Percentiles rank a stretch among this genome's conserved stretches.
Conservation (phyloP, 2,797 vertebrate genomes). For the Tarsius wallacei region DNA sequence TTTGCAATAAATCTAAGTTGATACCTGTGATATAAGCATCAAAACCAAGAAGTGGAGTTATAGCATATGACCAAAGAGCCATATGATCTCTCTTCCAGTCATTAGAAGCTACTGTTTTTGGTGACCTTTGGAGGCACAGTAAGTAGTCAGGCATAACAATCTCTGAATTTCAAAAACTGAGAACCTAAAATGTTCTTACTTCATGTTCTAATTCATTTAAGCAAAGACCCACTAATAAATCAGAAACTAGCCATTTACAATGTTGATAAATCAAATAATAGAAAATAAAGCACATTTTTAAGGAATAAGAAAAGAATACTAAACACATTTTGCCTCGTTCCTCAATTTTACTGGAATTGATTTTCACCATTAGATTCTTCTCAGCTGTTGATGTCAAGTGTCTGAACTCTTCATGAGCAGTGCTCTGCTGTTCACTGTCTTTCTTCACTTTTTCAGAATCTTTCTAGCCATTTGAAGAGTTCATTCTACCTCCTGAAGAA, state of each 20-base stretch:
- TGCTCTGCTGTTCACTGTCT: fast-evolving
- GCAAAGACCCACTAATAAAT: not conserved
- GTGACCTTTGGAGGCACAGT: not conserved
- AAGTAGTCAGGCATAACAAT: not conserved
- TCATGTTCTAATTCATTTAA: not conserved
- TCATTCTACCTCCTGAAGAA: not conserved
- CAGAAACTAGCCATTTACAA: not conserved
- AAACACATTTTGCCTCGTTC: not conserved
- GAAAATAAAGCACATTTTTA: not conserved
- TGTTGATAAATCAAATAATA: not conserved
- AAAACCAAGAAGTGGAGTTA: not conserved
- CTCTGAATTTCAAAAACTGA: not conserved
- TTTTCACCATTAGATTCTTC: not conserved
- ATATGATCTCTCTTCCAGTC: fast-evolving
- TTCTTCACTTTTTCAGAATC: not conserved
- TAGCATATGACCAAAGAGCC: not conserved
- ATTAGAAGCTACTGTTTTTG: no score
- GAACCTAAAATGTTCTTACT: not conserved
- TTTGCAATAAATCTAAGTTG: not conserved
- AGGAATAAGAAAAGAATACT: not conserved
- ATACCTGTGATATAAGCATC: not conserved
- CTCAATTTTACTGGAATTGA: not conserved
- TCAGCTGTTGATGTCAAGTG: no score
- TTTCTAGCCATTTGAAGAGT: not conserved
- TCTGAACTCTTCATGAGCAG: fast-evolving